phyloP scores from a whole-genome alignment of 2,113 vertebrate genomes.

The Chauna torquata region DNA sequence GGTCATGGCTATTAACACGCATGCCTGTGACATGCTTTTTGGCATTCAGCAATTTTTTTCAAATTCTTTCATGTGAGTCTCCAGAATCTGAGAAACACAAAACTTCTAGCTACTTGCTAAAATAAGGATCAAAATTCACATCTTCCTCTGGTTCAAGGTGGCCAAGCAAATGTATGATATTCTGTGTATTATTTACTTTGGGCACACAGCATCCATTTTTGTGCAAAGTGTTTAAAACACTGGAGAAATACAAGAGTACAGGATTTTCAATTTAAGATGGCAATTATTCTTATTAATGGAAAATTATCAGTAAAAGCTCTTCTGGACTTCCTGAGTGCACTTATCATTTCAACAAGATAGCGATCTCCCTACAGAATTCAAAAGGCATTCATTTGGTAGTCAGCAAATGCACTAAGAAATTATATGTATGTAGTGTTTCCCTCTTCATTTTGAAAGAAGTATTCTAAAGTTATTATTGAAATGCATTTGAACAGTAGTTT shows the following conservation, averaged over 20 bases:
- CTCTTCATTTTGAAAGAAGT: slow-evolving; percentile 1
- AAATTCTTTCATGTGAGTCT: neutral
- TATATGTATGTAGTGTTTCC: neutral
- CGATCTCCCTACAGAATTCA: slow-evolving; percentile 7
- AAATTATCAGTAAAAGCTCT: slow-evolving; percentile 61
- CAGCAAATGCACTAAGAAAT: slow-evolving; percentile 39
- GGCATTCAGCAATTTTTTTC: neutral
- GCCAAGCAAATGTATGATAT: fast-evolving
- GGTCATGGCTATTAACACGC: fast-evolving
- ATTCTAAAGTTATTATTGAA: slow-evolving; percentile 16
- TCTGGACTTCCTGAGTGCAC: slow-evolving; percentile 38
- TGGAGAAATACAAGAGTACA: neutral
- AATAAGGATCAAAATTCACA: neutral
- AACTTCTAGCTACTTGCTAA: neutral
- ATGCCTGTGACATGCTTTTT: fast-evolving
- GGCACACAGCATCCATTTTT: neutral
- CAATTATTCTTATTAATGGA: slow-evolving; percentile 56
- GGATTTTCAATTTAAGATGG: slow-evolving; percentile 21
- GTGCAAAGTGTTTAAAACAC: neutral
- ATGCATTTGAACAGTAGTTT: neutral
- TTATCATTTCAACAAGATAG: slow-evolving; percentile 28
- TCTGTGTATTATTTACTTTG: neutral
- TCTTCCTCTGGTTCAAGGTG: neutral
- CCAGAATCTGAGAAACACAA: neutral
- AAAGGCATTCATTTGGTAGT: slow-evolving; percentile 18